These are phyloP conservation scores for Xenops minutus DNA, from an alignment of 2,797 vertebrate species.

Conservation along the genomic window DNA sequence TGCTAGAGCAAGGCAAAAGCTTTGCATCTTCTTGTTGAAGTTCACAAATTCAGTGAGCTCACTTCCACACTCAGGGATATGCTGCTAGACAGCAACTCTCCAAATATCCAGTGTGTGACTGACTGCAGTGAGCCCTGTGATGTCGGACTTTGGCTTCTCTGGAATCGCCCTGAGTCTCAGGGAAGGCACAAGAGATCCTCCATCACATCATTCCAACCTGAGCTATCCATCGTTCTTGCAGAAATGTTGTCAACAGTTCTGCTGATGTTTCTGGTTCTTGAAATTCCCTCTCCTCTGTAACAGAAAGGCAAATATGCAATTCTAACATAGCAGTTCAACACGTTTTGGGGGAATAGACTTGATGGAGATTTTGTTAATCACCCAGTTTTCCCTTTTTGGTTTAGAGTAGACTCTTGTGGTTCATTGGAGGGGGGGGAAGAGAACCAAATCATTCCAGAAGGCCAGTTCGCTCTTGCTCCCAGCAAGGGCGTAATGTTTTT, in stretches of 20 bases:
- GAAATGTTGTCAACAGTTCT: neutral
- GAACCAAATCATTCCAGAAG: neutral
- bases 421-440: neutral
- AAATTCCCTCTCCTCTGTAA: neutral
- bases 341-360: neutral
- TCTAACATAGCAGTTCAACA: neutral
- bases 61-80: neutral
- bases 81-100: neutral
- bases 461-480: neutral
- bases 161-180: neutral
- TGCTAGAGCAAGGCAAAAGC: neutral
- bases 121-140: neutral
- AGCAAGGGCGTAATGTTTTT: neutral
- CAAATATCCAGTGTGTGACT: neutral
- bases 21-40: neutral
- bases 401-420: neutral
- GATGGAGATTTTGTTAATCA: neutral
- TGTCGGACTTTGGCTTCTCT: neutral
- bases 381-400: neutral
- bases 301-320: neutral
- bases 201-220: neutral
- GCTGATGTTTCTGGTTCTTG: neutral
- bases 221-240: neutral
- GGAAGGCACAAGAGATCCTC: neutral
- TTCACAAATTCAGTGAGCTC: neutral